A percentile compares a stretch with the other conserved stretches of the same genome.
These are phyloP conservation scores for Taenaris catops DNA, from an alignment of 2,888 invertebrate species.

Conservation along the genomic window DNA sequence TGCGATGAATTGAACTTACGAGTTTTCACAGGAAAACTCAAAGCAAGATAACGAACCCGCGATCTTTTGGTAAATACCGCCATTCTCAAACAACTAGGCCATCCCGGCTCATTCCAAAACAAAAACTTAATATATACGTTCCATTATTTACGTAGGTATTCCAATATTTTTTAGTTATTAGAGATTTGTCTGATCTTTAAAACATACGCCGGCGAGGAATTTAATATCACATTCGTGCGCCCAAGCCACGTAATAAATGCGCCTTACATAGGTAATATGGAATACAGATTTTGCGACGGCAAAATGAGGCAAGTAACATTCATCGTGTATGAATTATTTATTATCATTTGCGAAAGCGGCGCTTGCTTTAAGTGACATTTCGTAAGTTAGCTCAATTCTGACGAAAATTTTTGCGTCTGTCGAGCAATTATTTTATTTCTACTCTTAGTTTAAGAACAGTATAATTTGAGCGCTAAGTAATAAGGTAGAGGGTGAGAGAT, in stretches of 20 bases:
- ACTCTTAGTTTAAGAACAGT: background rate
- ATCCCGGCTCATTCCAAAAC: no score
- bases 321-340: slow-evolving; percentile 24
- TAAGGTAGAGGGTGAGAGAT: no score
- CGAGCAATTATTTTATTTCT: background rate
- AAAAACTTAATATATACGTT: no score
- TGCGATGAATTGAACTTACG: no score
- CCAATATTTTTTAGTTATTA: no score
- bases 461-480: no score
- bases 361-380: slow-evolving; percentile 15
- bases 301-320: slow-evolving; percentile 22
- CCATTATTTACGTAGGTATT: no score
- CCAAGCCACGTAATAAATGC: slow-evolving; percentile 13
- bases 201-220: slow-evolving; percentile 8
- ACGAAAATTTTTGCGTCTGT: background rate
- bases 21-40: no score
- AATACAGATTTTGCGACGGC: slow-evolving; percentile 21
- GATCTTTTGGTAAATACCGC: no score
- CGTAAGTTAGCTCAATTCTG: slow-evolving; percentile 10
- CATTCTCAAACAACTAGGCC: no score
- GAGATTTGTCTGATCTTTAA: slow-evolving; percentile 3
- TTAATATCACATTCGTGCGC: slow-evolving; percentile 11
- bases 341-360: slow-evolving; percentile 19
- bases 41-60: no score
- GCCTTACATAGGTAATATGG: slow-evolving; percentile 16